These are phyloP conservation scores for Berghia stephanieae DNA, from an alignment of 1,140 invertebrate species.

Conservation along the genomic window DNA sequence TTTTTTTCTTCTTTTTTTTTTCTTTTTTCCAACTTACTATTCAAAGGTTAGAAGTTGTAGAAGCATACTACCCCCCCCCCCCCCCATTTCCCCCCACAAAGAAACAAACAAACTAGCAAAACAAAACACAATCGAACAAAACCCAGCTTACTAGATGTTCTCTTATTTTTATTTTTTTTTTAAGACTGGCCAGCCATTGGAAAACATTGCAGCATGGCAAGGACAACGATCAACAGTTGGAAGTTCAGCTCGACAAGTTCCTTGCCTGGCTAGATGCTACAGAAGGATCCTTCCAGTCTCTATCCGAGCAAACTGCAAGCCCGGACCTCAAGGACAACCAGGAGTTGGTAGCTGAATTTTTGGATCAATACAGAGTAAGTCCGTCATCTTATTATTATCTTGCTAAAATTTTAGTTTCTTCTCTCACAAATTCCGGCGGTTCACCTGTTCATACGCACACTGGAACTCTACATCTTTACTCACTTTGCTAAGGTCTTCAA, in stretches of 20 bases:
- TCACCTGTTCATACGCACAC: no score
- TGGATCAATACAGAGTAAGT: constrained; percentile 73
- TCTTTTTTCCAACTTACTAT: no score
- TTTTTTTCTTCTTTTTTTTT: no score
- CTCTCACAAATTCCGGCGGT: no score
- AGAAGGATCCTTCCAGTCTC: constrained; percentile 84
- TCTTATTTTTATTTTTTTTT: constrained; percentile 35
- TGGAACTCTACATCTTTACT: no score
- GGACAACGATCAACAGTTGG: constrained; percentile 88
- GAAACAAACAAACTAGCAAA: no score
- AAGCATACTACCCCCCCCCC: no score
- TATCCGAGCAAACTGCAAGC: constrained; percentile 81
- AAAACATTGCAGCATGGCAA: constrained; percentile 88
- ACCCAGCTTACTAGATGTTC: neutral
- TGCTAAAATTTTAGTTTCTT: no score
- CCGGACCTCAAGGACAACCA: constrained; percentile 52
- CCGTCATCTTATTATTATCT: no score
- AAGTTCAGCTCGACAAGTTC: constrained; percentile 90
- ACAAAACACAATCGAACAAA: neutral
- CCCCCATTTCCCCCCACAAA: no score
- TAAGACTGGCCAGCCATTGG: constrained; percentile 84
- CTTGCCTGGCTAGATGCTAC: constrained; percentile 89
- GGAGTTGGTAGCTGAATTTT: constrained; percentile 66
- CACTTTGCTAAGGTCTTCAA: no score
- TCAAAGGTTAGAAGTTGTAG: no score